Percentiles rank a stretch among this genome's conserved stretches.
These are phyloP conservation scores for Bellardia bayeri DNA, from an alignment of 2,888 invertebrate species.

Conservation along the genomic window DNA sequence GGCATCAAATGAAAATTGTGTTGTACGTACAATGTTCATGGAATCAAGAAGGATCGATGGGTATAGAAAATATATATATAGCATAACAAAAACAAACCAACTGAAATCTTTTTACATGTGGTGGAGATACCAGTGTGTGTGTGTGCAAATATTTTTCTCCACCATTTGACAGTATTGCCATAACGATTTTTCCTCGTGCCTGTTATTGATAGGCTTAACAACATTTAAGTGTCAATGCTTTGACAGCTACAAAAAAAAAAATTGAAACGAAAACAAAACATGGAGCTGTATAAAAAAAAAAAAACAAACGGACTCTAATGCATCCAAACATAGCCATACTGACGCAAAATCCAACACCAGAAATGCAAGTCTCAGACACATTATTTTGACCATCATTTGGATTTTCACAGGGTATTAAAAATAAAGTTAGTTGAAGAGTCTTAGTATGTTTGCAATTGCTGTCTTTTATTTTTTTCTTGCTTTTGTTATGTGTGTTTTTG, in stretches of 20 bases:
- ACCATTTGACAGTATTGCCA: conserved; percentile 58
- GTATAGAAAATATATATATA: not conserved
- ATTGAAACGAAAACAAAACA: conserved; percentile 6
- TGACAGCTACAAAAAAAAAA: conserved; percentile 50
- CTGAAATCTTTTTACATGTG: conserved; percentile 17
- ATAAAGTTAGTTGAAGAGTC: conserved; percentile 12
- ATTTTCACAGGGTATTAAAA: conserved; percentile 15
- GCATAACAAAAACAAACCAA: not conserved
- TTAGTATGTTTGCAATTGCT: conserved; percentile 12
- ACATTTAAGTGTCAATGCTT: conserved; percentile 58
- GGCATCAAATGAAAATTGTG: conserved; percentile 57
- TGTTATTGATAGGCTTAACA: conserved; percentile 60
- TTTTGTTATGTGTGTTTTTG: not conserved
- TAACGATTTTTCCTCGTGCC: conserved; percentile 36
- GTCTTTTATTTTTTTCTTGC: not conserved
- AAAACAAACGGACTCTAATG: not conserved
- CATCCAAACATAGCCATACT: not conserved
- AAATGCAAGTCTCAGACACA: conserved; percentile 6
- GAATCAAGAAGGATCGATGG: conserved; percentile 54
- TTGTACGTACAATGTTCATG: conserved; percentile 41
- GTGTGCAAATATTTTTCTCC: conserved; percentile 21
- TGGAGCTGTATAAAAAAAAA: not conserved
- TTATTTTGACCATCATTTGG: conserved; percentile 50
- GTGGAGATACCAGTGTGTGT: not conserved
- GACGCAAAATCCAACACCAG: not conserved